These are phyloP conservation scores for Tetranychus piercei DNA, from an alignment of 2,888 invertebrate genomes.

Conservation along the genomic window DNA sequence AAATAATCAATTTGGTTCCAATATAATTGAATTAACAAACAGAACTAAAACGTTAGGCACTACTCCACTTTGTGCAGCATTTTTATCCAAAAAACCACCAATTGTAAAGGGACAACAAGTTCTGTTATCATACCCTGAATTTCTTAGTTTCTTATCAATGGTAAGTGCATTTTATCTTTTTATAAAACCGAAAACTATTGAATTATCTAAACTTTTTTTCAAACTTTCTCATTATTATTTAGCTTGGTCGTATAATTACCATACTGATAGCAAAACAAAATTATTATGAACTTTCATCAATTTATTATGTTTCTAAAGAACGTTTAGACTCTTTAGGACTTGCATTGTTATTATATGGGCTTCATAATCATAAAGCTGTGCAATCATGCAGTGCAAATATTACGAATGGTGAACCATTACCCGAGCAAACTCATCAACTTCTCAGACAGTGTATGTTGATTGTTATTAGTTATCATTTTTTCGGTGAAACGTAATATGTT, in stretches of 20 bases:
- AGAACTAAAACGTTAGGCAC: not conserved
- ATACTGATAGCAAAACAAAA: not conserved
- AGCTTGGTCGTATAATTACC: not conserved
- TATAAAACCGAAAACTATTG: not conserved
- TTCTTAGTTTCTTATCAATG: not conserved
- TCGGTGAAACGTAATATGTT: not conserved
- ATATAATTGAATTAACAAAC: constrained; percentile 45
- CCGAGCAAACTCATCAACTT: not conserved
- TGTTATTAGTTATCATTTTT: not conserved
- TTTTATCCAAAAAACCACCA: not conserved
- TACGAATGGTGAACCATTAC: not conserved
- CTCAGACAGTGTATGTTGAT: not conserved
- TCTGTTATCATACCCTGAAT: not conserved
- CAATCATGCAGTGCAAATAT: not conserved
- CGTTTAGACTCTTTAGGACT: constrained; percentile 42
- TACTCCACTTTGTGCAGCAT: not conserved
- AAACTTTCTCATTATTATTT: not conserved
- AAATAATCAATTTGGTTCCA: constrained; percentile 52
- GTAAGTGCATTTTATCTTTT: not conserved
- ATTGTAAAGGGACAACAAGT: not conserved
- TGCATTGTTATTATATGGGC: constrained; percentile 51
- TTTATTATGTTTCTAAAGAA: not conserved
- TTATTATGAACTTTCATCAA: constrained; percentile 5
- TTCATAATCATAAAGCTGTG: not conserved
- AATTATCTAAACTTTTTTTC: not conserved